Base-by-base conservation (phyloP, 1,140 invertebrate species). In the Saccostrea echinata region DNA sequence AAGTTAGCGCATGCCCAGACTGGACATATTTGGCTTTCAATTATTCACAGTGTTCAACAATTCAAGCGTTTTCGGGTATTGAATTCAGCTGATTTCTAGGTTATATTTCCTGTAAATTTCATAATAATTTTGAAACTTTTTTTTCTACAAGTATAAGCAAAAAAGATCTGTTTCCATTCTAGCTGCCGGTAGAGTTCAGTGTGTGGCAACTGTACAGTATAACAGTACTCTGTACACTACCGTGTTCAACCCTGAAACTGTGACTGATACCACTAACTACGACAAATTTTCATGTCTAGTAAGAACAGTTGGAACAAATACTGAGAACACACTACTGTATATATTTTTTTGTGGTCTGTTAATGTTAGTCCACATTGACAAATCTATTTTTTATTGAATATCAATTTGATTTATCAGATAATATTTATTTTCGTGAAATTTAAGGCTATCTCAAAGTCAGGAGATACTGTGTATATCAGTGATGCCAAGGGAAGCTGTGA, bases 1-100 rank as follows among this genome's bases (percentile, higher is more conserved):
- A 76, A 35, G 52, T 52, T 84, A 64, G 85, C 43, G 84, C 68
- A 18, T 90, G 88, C 71, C 27, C 83, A 30, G 76, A 85, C 43
- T 84, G 51, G 33, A 87, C 86, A 21, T 68, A 51, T 21, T 82
- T 90, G 71, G 24, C 6, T 6, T 90, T 90, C 24, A 84, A 90
- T 81, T 90, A 90, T 51, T 51, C 86, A 27, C 30, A 51, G 6
- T 90, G 88, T 84, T 16, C 71, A 24, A 90, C 86, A 9, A 61
- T 81, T 13, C 84, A 87, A 55, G 88, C 84, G 4, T 90, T 87
- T 30, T 87, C 88, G 68, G 55, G 88, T 90, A 88, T 68, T 33
- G 12, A 35, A 18, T 61, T 61, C n/a, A 0, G n/a, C 53, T 13
- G 11, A 55, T 55, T 16, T 1, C 18, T 9, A 55, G 53, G 18